Percentiles rank a stretch among this genome's conserved stretches.
Conservation (phyloP, 2,797 vertebrate species). For the Myotis daubentonii region DNA sequence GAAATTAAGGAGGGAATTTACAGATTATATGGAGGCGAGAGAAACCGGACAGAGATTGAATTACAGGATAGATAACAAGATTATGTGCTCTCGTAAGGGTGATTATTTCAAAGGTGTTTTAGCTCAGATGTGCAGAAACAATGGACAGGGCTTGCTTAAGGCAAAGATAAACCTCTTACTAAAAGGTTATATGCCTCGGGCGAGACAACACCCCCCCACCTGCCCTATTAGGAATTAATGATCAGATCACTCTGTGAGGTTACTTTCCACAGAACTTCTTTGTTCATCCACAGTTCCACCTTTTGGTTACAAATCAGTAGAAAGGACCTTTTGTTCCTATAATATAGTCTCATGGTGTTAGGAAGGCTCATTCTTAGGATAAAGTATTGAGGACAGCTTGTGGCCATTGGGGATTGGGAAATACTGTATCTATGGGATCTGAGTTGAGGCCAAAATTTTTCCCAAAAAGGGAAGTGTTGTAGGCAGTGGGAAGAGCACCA, state of each 20-base stretch:
- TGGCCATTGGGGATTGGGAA: not conserved
- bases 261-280: not conserved
- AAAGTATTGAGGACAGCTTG: not conserved
- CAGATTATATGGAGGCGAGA: not conserved
- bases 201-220: not conserved
- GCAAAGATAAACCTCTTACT: not conserved
- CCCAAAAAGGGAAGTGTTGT: not conserved
- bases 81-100: not conserved
- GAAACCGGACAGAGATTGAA: not conserved
- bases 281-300: not conserved
- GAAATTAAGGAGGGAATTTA: not conserved
- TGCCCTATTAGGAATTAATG: not conserved
- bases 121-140: not conserved
- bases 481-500: too few relatives aligned
- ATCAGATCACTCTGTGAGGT: not conserved
- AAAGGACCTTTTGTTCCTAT: not conserved
- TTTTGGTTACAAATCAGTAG: not conserved
- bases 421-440: not conserved
- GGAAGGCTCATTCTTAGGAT: not conserved
- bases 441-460: not conserved
- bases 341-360: not conserved
- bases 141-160: not conserved
- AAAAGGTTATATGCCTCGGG: not conserved
- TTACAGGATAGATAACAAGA: not conserved
- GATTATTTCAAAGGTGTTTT: not conserved